Evolutionary conservation across 2,113 vertebrate genomes (phyloP).

Genomic region (Pterocles orientalis): DNA sequence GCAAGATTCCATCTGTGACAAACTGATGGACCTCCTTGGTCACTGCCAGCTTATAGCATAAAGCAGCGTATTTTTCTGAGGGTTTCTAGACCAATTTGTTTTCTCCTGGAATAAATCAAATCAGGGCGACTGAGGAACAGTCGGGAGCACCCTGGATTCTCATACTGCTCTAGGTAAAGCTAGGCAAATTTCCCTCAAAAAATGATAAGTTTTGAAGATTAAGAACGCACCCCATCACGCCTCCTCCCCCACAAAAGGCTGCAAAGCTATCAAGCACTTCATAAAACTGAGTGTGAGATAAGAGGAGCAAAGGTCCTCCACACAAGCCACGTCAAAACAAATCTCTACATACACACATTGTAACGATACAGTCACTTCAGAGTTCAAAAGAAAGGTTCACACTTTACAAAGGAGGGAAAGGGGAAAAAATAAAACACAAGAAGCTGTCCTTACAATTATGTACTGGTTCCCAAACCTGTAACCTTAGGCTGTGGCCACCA

Average conservation of each 20-base stretch:
- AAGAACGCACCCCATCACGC: neutral
- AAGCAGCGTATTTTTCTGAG: neutral
- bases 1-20: neutral
- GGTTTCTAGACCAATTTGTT: neutral
- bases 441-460: slow-evolving; percentile 7
- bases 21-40: neutral
- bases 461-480: slow-evolving; percentile 41
- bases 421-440: neutral
- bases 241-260: neutral
- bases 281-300: slow-evolving; percentile 33
- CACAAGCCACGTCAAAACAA: slow-evolving; percentile 39
- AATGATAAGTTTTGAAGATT: neutral
- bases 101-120: slow-evolving; percentile 29
- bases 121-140: neutral
- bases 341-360: slow-evolving; percentile 20
- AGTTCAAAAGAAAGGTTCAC: slow-evolving; percentile 47
- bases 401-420: slow-evolving; percentile 18
- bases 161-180: slow-evolving; percentile 6
- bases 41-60: neutral
- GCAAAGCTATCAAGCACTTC: slow-evolving; percentile 17
- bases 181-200: neutral
- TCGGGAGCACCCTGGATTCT: neutral
- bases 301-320: slow-evolving; percentile 35
- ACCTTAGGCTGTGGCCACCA: slow-evolving; percentile 13
- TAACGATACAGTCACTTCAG: slow-evolving; percentile 29